Percentiles rank a stretch among this genome's conserved stretches.
These are phyloP conservation scores for Phyllopteryx taeniolatus DNA, from an alignment of 2,113 vertebrate species.

Conservation along the genomic window DNA sequence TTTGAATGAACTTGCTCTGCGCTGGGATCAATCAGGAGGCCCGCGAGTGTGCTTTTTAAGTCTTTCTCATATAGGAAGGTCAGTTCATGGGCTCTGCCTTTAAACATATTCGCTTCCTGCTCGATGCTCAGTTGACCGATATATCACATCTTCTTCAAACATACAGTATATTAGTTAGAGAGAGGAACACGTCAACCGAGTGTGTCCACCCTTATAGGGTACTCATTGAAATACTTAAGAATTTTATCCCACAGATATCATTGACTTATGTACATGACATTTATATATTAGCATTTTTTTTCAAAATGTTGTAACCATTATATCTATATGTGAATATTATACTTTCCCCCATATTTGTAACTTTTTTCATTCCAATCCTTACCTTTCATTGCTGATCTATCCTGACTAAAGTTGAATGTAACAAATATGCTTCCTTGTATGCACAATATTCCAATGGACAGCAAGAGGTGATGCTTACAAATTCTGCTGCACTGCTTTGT, in stretches of 20 bases:
- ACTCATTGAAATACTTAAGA: no score
- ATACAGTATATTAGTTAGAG: background rate
- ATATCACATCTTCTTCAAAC: background rate
- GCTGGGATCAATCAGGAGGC: constrained; percentile 41
- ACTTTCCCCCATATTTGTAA: no score
- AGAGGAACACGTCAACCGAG: background rate
- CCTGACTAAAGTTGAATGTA: background rate
- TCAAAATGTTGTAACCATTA: no score
- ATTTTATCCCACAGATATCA: background rate
- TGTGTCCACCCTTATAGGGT: background rate
- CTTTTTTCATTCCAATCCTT: no score
- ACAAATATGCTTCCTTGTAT: background rate
- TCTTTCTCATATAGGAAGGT: constrained; percentile 23
- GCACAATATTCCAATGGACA: background rate
- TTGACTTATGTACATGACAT: no score
- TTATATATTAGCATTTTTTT: no score
- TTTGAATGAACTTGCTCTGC: constrained; percentile 43
- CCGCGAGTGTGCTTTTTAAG: constrained; percentile 23
- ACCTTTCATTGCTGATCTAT: background rate
- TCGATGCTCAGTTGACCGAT: background rate
- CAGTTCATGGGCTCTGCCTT: constrained; percentile 13
- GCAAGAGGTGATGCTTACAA: background rate
- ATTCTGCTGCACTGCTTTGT: background rate
- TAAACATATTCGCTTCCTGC: background rate
- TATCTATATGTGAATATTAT: no score